Percentiles rank a stretch among this genome's conserved stretches.
These are phyloP conservation scores for Cosmia pyralina DNA, from an alignment of 2,888 invertebrate species.

Conservation along the genomic window DNA sequence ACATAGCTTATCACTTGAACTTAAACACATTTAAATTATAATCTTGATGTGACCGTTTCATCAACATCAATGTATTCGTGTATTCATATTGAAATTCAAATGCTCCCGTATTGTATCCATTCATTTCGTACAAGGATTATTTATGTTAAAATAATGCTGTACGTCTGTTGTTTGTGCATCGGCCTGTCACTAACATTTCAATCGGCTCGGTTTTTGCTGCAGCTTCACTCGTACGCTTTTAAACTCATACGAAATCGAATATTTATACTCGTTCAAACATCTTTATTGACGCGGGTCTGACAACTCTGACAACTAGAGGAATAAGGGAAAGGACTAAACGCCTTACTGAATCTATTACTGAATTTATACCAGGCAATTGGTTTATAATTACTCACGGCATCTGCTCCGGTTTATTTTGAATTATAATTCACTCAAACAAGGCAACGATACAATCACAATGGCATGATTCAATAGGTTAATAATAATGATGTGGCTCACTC, in stretches of 20 bases:
- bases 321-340: constrained; percentile 78
- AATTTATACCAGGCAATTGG: constrained; percentile 35
- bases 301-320: constrained; percentile 82
- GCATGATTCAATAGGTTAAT: constrained; percentile 63
- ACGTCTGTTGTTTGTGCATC: constrained; percentile 88
- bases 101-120: constrained; percentile 85
- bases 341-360: constrained; percentile 71
- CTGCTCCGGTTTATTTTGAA: constrained; percentile 39
- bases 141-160: constrained; percentile 89
- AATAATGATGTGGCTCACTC: constrained; percentile 77
- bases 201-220: constrained; percentile 86
- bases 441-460: constrained; percentile 55
- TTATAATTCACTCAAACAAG: constrained; percentile 49
- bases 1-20: constrained; percentile 36
- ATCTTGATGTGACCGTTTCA: constrained; percentile 81
- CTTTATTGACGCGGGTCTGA: constrained; percentile 88
- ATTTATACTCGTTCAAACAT: constrained; percentile 88
- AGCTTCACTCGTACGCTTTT: constrained; percentile 80
- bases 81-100: constrained; percentile 88
- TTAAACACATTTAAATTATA: constrained; percentile 79
- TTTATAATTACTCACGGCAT: constrained; percentile 43
- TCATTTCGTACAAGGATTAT: constrained; percentile 89
- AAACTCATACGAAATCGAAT: constrained; percentile 82
- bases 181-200: constrained; percentile 89
- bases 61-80: constrained; percentile 83